These are phyloP conservation scores for Stegodyphus mimosarum DNA, from an alignment of 1,140 invertebrate genomes.

Conservation along the genomic window DNA sequence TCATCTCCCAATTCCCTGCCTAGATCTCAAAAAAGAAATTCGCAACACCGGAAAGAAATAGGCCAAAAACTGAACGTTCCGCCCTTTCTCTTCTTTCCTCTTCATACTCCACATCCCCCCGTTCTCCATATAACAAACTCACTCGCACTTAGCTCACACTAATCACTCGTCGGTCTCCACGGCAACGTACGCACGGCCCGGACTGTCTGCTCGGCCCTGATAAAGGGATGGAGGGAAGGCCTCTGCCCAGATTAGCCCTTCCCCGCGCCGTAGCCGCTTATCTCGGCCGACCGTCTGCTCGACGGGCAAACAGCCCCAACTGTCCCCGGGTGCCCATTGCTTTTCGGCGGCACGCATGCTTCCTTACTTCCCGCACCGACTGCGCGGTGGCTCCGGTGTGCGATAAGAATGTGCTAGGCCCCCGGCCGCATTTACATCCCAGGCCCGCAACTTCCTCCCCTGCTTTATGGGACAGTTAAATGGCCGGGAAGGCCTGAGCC, in stretches of 20 bases:
- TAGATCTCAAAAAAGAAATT: too few relatives aligned
- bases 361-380: too few relatives aligned
- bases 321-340: slow-evolving; percentile 56
- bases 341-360: slow-evolving; percentile 50
- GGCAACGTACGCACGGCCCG: not conserved
- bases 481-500: slow-evolving; percentile 24
- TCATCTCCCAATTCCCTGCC: too few relatives aligned
- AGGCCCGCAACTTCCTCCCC: not conserved
- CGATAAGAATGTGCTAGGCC: slow-evolving; percentile 26
- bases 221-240: slow-evolving; percentile 30
- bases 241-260: slow-evolving; percentile 46
- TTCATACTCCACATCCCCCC: too few relatives aligned
- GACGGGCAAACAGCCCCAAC: slow-evolving; percentile 53
- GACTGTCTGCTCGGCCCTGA: slow-evolving; percentile 43
- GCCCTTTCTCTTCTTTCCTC: too few relatives aligned
- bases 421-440: slow-evolving; percentile 38
- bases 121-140: slow-evolving; percentile 5
- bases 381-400: not conserved
- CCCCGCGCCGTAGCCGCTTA: slow-evolving; percentile 13
- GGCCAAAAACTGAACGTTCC: too few relatives aligned
- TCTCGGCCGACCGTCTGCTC: slow-evolving; percentile 41
- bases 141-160: slow-evolving; percentile 5
- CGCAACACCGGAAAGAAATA: too few relatives aligned
- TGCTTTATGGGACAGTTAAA: slow-evolving; percentile 60
- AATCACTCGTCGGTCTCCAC: slow-evolving; percentile 14